These are phyloP conservation scores for Phyllotis vaccarum DNA, from an alignment of 2,797 vertebrate species.

Conservation along the genomic window DNA sequence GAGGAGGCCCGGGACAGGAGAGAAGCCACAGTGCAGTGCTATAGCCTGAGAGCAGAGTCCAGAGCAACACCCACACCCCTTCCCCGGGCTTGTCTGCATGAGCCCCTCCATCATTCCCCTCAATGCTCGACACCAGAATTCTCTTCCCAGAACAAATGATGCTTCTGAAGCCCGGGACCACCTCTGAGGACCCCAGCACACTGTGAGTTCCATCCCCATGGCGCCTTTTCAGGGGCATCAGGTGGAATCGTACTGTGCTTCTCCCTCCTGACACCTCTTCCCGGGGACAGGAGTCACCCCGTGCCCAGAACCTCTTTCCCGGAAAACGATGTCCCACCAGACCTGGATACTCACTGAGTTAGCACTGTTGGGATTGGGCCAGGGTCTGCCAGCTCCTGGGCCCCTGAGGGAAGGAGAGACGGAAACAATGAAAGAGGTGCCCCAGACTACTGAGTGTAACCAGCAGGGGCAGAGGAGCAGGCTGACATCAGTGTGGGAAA, in stretches of 20 bases:
- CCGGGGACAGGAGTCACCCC: neutral
- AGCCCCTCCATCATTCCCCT: neutral
- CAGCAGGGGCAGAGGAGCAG: neutral
- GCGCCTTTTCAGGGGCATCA: neutral
- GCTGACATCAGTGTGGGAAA: neutral
- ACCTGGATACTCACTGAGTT: slow-evolving; percentile 95
- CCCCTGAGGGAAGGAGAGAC: slow-evolving; percentile 90
- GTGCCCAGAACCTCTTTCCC: neutral
- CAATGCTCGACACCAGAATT: neutral
- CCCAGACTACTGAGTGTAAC: neutral
- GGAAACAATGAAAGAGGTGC: slow-evolving; percentile 13
- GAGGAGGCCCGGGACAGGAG: neutral
- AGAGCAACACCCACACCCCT: neutral
- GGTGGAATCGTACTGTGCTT: too few relatives aligned
- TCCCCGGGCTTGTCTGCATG: neutral
- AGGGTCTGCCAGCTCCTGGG: slow-evolving; percentile 96
- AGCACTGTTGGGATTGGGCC: slow-evolving; percentile 98
- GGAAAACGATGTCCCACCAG: fast-evolving
- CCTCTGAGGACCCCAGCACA: neutral
- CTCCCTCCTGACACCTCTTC: neutral
- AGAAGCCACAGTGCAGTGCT: neutral
- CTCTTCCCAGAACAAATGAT: neutral
- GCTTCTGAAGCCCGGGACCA: too few relatives aligned
- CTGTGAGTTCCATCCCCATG: neutral
- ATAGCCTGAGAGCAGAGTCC: fast-evolving